Percentiles rank a stretch among this genome's conserved stretches.
phyloP scores from a whole-genome alignment of 2,888 invertebrate genomes.

The Plagodis dolabraria region DNA sequence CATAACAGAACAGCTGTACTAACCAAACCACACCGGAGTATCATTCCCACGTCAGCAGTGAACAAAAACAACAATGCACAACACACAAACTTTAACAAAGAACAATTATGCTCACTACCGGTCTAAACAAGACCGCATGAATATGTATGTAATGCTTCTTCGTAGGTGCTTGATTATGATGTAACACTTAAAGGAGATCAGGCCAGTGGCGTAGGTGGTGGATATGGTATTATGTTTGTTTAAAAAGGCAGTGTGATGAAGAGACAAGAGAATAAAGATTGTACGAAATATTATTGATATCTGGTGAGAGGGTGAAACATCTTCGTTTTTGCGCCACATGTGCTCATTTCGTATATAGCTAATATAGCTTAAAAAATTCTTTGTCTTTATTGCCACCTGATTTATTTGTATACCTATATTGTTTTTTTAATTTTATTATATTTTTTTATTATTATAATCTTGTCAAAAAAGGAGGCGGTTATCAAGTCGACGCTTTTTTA shows the following conservation, averaged over 20 bases:
- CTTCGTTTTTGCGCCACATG: too few species aligned
- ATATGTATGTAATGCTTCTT: conserved; percentile 64
- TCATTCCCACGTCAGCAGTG: conserved; percentile 8
- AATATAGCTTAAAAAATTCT: too few species aligned
- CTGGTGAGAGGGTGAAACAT: too few species aligned
- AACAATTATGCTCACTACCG: conserved; percentile 57
- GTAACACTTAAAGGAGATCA: conserved; percentile 48
- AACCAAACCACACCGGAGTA: conserved; percentile 4
- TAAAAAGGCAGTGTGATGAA: too few species aligned
- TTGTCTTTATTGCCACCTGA: too few species aligned
- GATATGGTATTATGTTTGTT: conserved; percentile 9
- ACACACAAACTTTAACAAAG: conserved; percentile 41
- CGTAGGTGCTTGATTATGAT: conserved; percentile 71
- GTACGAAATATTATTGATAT: too few species aligned
- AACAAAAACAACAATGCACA: conserved; percentile 25
- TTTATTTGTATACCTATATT: too few species aligned
- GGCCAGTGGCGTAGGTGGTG: conserved; percentile 24
- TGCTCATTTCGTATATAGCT: background rate
- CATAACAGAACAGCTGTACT: conserved; percentile 5
- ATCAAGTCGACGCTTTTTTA: too few species aligned
- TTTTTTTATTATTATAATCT: too few species aligned
- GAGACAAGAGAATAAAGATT: too few species aligned
- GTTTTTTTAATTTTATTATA: too few species aligned
- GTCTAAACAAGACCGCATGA: conserved; percentile 63
- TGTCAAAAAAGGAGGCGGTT: too few species aligned